Conservation (phyloP, 2,888 invertebrate genomes). For the Anaspis maculata region DNA sequence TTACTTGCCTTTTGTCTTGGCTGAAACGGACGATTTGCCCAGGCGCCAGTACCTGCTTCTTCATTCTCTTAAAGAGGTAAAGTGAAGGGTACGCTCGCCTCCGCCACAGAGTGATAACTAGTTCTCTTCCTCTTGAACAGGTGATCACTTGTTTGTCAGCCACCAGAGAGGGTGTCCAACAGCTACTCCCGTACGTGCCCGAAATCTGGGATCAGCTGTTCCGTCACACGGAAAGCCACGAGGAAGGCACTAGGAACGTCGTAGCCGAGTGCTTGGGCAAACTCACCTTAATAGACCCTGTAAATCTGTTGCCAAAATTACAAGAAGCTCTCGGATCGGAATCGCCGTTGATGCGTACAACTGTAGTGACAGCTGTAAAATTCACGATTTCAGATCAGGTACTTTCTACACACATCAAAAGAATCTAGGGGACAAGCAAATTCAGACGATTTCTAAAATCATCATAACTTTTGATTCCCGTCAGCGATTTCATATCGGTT, state of each 20-base stretch:
- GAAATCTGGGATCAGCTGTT: conserved; percentile 90
- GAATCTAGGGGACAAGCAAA: too few species aligned
- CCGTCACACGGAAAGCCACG: conserved; percentile 90
- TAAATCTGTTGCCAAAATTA: conserved; percentile 76
- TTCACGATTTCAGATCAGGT: conserved; percentile 99
- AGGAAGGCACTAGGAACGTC: conserved; percentile 97
- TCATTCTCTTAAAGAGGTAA: conserved; percentile 94
- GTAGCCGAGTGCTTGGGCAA: conserved; percentile 98
- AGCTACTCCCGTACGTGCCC: conserved; percentile 71
- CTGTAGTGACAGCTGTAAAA: conserved; percentile 96
- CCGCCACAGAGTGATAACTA: too few species aligned
- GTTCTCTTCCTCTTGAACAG: conserved; percentile 44
- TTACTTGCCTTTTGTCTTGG: conserved; percentile 88
- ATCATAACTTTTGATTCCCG: too few species aligned
- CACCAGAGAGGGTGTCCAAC: conserved; percentile 64
- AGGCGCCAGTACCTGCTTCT: conserved; percentile 91
- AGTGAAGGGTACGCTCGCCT: too few species aligned
- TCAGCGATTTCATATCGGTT: too few species aligned
- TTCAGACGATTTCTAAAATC: too few species aligned
- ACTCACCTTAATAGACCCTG: conserved; percentile 88
- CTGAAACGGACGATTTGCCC: conserved; percentile 89
- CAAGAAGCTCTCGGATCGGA: conserved; percentile 72
- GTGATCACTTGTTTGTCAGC: conserved; percentile 78
- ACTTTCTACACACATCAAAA: too few species aligned
- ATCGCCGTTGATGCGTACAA: conserved; percentile 84